A percentile compares a stretch with the other conserved stretches of the same genome.
Evolutionary conservation across 2,113 vertebrate species (phyloP).

Genomic region (Stictonetta naevosa): DNA sequence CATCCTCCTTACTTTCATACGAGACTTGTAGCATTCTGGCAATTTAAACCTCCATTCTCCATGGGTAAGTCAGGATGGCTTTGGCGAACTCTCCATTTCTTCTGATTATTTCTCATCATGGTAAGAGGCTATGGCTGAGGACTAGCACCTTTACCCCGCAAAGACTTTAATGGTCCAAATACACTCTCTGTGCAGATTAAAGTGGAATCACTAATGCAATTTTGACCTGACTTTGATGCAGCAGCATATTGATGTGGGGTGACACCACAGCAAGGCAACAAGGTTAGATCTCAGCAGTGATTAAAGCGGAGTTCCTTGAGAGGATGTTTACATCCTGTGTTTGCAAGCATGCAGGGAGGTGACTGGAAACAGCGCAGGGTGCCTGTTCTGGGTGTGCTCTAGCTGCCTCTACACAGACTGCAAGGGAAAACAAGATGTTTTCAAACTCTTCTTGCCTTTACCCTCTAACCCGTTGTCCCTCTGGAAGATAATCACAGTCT

Average conservation of each 20-base stretch:
- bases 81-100: neutral
- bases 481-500: neutral
- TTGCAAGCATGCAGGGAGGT: too few species aligned
- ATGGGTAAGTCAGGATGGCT: neutral
- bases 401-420: rapidly evolving
- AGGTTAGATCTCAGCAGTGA: neutral
- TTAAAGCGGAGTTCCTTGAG: neutral
- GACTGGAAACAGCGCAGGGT: neutral
- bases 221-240: conserved; percentile 34
- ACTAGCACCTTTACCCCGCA: neutral
- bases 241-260: neutral
- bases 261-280: conserved; percentile 2
- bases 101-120: neutral
- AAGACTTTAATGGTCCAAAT: neutral
- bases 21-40: neutral
- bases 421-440: neutral
- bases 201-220: conserved; percentile 16
- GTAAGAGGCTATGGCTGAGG: neutral
- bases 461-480: neutral
- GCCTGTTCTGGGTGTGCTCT: neutral
- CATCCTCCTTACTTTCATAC: neutral
- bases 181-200: conserved; percentile 6
- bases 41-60: neutral
- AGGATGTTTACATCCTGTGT: neutral
- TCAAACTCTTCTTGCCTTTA: too few species aligned